Evolutionary conservation across 2,113 vertebrate genomes (phyloP), one percentile per base, ranked within the genome.

Genomic region (Ictalurus furcatus): DNA sequence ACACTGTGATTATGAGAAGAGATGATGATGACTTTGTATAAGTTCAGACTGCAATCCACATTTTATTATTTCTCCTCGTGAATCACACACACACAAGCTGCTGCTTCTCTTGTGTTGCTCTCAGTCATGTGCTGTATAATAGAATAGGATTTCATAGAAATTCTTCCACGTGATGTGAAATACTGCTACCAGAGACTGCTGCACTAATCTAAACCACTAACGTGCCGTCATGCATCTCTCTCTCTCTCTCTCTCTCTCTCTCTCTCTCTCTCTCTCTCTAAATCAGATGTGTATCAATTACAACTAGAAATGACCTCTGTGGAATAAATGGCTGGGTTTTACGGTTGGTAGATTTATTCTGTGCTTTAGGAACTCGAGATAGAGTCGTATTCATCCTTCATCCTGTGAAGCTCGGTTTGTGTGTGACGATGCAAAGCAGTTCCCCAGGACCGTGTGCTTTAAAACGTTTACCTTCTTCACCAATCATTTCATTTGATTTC

Each of bases 381-480:
- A 23, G 16, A 11, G 5, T 44, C 8, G 21, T 52, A 16, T 28
- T 6, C 23, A 1, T 48, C 44, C 1, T 78, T 52, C 23, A 28
- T 78, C 74, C 23, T 78, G 74, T 52, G 44, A 52, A 52, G 74
- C 40, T 25, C 12, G 7, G 13, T 16, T 52, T 54, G 37, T 25
- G 71, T 48, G 25, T 85, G 25, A 37, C 3, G 56, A 16, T n/a
- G 65, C 83, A 78, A 6, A 19, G 34, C 52, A 44, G 9, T 81
- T 85, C 88, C 34, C 25, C 88, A 93, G 91, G 94, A 94, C 94
- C 95, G 96, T 95, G 95, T 95, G 95, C 93, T 94, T 88, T 92
- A 63, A 90, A 91, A 40, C 17, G 6, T 93, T 86, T 91, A 92
- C 92, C 91, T 90, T 93, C 90, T 93, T 30, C 52, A 4, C 7